Conservation (phyloP, 2,113 vertebrate species). For the Vulpes ferrilata region DNA sequence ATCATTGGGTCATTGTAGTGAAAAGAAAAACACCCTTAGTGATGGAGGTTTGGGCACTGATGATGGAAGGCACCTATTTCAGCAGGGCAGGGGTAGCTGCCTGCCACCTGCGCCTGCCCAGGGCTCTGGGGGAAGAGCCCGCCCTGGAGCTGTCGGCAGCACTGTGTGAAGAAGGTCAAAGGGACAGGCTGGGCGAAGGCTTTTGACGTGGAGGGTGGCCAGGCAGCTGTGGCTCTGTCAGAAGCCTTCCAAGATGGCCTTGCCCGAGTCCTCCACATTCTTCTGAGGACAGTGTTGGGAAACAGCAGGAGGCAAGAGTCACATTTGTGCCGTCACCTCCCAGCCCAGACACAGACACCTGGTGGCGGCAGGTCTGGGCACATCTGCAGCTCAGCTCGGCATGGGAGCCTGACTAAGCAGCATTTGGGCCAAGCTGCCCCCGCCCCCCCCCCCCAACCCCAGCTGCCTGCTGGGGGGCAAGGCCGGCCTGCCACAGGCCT, state of each 20-base stretch:
- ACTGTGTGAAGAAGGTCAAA: neutral
- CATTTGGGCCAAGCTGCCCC: constrained; percentile 37
- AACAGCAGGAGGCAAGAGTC: constrained; percentile 65
- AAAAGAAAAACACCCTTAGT: neutral
- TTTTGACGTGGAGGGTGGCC: neutral
- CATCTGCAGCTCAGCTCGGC: constrained; percentile 60
- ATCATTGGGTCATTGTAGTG: neutral
- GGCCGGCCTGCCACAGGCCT: constrained; percentile 60
- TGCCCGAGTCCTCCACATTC: constrained; percentile 56
- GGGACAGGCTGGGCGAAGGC: neutral
- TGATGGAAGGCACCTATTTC: neutral
- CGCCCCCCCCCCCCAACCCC: no score
- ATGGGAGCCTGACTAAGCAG: constrained; percentile 80
- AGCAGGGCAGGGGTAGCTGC: neutral
- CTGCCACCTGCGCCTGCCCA: constrained; percentile 26
- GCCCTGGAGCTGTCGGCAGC: neutral
- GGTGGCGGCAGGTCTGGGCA: constrained; percentile 80
- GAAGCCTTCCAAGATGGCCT: neutral
- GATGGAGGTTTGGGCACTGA: neutral
- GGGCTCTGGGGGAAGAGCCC: neutral
- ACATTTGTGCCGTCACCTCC: constrained; percentile 70
- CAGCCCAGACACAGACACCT: constrained; percentile 77
- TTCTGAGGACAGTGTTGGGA: constrained; percentile 67
- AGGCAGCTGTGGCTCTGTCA: neutral
- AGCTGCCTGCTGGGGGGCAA: constrained; percentile 67